Conservation (phyloP, 2,888 invertebrate species). For the Pandemis corylana region DNA sequence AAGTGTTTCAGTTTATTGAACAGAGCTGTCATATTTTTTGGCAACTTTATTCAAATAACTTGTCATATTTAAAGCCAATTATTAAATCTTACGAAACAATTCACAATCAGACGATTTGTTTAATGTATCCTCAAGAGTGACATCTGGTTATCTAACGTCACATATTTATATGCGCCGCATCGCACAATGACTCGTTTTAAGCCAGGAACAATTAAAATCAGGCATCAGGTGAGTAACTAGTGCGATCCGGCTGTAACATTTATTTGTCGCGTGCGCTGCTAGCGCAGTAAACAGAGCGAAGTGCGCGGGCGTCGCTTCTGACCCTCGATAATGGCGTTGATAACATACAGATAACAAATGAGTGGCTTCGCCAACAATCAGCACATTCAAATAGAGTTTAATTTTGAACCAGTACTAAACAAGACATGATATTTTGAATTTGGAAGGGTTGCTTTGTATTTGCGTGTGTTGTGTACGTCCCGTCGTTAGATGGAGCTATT, state of each 20-base stretch:
- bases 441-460: conserved; percentile 16
- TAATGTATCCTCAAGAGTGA: background rate
- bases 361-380: conserved; percentile 53
- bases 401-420: conserved; percentile 24
- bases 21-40: too few relatives aligned
- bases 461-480: background rate
- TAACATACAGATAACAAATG: conserved; percentile 55
- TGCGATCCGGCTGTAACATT: conserved; percentile 62
- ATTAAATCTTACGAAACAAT: background rate
- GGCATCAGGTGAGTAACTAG: conserved; percentile 53
- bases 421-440: conserved; percentile 15
- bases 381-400: conserved; percentile 49
- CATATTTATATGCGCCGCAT: conserved; percentile 8
- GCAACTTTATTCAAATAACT: too few relatives aligned
- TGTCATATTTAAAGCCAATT: background rate
- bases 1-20: too few relatives aligned
- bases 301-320: conserved; percentile 67
- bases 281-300: conserved; percentile 65
- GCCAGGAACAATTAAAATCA: conserved; percentile 29
- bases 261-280: conserved; percentile 70
- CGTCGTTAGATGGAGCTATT: background rate
- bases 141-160: conserved; percentile 21
- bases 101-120: background rate
- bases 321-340: conserved; percentile 68
- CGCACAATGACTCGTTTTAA: conserved; percentile 10